Evolutionary conservation across 2,797 vertebrate species (phyloP).

Genomic region (Lepus townsendii): DNA sequence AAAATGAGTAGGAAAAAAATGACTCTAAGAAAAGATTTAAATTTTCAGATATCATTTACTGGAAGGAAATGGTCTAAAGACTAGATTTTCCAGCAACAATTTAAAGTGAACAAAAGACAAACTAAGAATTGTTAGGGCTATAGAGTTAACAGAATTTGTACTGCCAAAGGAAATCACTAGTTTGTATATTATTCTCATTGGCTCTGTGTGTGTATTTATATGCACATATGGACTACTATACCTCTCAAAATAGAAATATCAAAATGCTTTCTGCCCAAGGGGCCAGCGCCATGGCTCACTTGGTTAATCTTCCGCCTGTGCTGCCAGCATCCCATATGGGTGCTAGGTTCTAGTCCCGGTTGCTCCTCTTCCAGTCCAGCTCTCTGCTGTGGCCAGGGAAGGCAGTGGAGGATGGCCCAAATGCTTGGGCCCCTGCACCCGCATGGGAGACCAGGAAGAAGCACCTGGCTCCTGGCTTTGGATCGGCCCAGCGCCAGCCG

Average conservation of each 20-base stretch:
- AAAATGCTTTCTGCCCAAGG: not conserved
- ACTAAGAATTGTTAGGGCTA: conserved; percentile 26
- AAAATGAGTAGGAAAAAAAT: conserved; percentile 50
- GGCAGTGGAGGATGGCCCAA: too few species aligned
- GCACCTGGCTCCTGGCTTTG: too few species aligned
- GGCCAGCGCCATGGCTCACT: too few species aligned
- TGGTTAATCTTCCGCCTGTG: too few species aligned
- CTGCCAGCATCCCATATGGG: too few species aligned
- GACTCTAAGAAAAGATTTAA: conserved; percentile 12
- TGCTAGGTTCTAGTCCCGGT: too few species aligned
- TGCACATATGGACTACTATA: not conserved
- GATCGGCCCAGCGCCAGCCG: too few species aligned
- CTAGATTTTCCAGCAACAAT: not conserved
- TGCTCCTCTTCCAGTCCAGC: too few species aligned
- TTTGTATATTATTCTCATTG: not conserved
- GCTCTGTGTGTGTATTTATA: not conserved
- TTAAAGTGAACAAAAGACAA: conserved; percentile 23
- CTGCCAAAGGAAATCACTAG: not conserved
- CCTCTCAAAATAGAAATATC: not conserved
- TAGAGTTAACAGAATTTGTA: conserved; percentile 15
- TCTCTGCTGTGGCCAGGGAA: too few species aligned
- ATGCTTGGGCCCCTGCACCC: too few species aligned
- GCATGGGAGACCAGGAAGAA: too few species aligned
- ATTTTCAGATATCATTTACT: not conserved
- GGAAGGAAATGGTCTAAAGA: conserved; percentile 32